Evolutionary conservation across 2,888 invertebrate species (phyloP), one percentile per base, ranked within the genome.

Genomic region (Melanophora roralis): DNA sequence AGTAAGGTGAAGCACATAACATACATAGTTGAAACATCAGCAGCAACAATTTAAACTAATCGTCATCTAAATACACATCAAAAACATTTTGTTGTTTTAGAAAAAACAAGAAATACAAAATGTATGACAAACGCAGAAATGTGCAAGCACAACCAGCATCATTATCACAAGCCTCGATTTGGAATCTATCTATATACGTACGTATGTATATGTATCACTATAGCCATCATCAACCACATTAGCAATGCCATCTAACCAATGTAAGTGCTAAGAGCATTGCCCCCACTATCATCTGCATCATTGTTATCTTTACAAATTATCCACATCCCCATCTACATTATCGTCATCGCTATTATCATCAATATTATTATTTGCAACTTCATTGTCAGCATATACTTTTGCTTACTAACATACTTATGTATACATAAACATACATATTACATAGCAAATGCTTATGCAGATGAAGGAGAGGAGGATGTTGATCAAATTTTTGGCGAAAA

Each of bases 41-140:
- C 60, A 40, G 14, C 74, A 74, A 51, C 49, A 69, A 65, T 62
- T 67, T 73, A 43, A 78, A 73, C 68, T 64, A 78, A 67, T 73
- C 73, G 68, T 69, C 65, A 77, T 71, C 55, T 62, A 67, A 77
- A 71, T 51, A 60, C 71, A 59, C 53, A 72, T 59, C 77, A 71
- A 59, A 51, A 19, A 9, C 49, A 69, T 64, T 57, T 49, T 64
- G 64, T 21, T 36, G 45, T 51, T 68, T 55, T 36, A 68, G 45
- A 60, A 34, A 59, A 36, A 71, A 47, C 11, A 19, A 43, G 2
- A n/a, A 14, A 49, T 19, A 40, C 62, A 53, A 65, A 64, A 34
- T 67, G 14, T 34, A 74, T 53, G 23, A 19, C 16, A 47, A 62
- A 16, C 27, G 38, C 34, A 64, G 51, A 32, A 64, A 34, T 69